A percentile compares a stretch with the other conserved stretches of the same genome.
Evolutionary conservation across 2,797 vertebrate genomes (phyloP).

Genomic region (Apogon talboti): DNA sequence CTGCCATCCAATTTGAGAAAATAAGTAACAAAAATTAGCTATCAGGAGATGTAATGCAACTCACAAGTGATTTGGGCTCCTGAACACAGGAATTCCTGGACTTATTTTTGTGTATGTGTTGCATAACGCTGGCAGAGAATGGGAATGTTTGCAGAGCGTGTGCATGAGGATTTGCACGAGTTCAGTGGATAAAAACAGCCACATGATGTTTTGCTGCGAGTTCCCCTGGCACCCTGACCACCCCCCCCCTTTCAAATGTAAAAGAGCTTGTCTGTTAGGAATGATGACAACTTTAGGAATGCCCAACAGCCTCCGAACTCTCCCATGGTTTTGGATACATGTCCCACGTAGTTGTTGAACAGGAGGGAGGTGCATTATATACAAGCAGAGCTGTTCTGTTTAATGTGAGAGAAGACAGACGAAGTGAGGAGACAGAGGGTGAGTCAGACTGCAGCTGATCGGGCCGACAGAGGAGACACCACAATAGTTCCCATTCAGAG

Average conservation of each 20-base stretch:
- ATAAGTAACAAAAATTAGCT: conserved; percentile 53
- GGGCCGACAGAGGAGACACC: conserved; percentile 57
- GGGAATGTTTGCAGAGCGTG: conserved; percentile 25
- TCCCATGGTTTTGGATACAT: conserved; percentile 25
- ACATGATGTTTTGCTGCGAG: conserved; percentile 68
- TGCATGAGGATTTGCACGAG: conserved; percentile 38
- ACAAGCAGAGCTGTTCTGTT: background rate
- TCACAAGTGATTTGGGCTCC: conserved; percentile 44
- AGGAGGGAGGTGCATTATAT: conserved; percentile 12
- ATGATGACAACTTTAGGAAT: conserved; percentile 47
- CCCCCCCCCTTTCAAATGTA: background rate
- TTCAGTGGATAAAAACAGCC: conserved; percentile 52
- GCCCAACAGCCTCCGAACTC: conserved; percentile 16
- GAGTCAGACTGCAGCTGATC: conserved; percentile 79
- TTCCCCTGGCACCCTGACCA: conserved; percentile 29
- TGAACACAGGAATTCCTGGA: conserved; percentile 37
- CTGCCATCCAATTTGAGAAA: conserved; percentile 58
- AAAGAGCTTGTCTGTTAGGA: conserved; percentile 33
- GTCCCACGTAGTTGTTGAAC: conserved; percentile 1
- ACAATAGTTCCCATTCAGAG: conserved; percentile 81
- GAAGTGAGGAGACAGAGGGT: conserved; percentile 46
- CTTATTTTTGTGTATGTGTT: conserved; percentile 26
- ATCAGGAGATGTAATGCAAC: conserved; percentile 38
- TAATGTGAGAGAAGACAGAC: conserved; percentile 6
- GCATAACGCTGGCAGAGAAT: conserved; percentile 27